Evolutionary conservation across 2,797 vertebrate genomes (phyloP), one percentile per base, ranked within the genome.

Genomic region (Myotis vivesi): DNA sequence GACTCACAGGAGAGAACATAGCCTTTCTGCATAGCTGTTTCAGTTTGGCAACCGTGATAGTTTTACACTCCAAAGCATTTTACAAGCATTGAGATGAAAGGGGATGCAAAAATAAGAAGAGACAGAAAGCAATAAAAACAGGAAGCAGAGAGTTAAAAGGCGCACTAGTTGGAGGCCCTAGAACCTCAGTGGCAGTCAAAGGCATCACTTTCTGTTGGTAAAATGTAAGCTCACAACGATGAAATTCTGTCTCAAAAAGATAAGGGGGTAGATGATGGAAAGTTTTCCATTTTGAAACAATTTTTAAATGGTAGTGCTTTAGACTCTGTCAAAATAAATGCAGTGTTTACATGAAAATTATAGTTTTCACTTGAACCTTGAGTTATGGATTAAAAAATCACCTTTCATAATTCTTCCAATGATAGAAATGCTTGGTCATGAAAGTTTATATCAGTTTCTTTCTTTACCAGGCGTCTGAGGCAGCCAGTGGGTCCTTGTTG

Each of bases 21-120:
- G 83, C 49, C 22, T 49, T 80, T 73, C 86, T 82, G 87, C 41
- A 68, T 20, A 46, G 64, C 69, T 38, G 19, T 79, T 76, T 57
- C 59, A 51, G 87, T 94, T 84, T 64, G 51, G n/a, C n/a, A 62
- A 22, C 69, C 28, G 72, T 38, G 49, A 23, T 82, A 5, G n/a
- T 81, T 95, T 94, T 41, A 79, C 5, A 49, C 46, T 46, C n/a
- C 75, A 86, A 33, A 94, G 87, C 49, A 23, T 33, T 80, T 75
- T 75, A 90, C 91, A 66, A 89, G 22, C 33, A 75, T 16, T 1
- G 5, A 66, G 49, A 51, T 46, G 38, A 41, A 71, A 62, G 64
- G 51, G 28, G 30, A 20, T 49, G 44, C 25, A 57, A 57, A n/a
- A 28, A 8, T 38, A 80, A 87, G 72, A 3, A 23, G 25, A 51